These are phyloP conservation scores for Antigone vipio DNA, from an alignment of 2,113 vertebrate genomes.

Conservation along the genomic window DNA sequence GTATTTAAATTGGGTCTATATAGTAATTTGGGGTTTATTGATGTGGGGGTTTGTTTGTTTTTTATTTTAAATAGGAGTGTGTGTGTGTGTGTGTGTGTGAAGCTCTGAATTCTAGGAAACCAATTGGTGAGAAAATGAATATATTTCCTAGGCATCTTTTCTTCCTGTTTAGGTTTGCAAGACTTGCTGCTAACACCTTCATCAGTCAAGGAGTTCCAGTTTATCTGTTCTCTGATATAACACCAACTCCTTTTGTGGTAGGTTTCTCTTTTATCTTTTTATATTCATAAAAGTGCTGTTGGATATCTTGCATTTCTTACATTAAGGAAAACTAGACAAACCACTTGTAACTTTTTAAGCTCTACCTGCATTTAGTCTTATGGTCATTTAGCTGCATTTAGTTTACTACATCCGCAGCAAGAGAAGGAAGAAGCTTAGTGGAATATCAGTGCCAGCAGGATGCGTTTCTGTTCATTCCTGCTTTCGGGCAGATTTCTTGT, in stretches of 20 bases:
- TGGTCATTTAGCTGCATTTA: neutral
- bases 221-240: conserved; percentile 89
- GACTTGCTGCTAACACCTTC: conserved; percentile 86
- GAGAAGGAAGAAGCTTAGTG: neutral
- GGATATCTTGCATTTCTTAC: neutral
- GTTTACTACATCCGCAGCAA: neutral
- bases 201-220: conserved; percentile 88
- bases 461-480: neutral
- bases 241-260: conserved; percentile 97
- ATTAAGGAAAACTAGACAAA: neutral
- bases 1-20: neutral
- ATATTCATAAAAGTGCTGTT: neutral
- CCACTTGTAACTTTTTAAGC: neutral
- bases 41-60: neutral
- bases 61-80: neutral
- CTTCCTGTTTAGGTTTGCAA: conserved; percentile 78
- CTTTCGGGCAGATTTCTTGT: neutral
- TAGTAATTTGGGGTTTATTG: neutral
- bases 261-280: neutral
- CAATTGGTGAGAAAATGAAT: neutral
- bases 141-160: neutral
- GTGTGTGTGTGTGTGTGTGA: neutral
- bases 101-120: neutral
- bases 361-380: neutral
- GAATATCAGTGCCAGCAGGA: neutral